Base-by-base conservation (phyloP, 35 echinoderm and acorn worm genomes). In the Diadema setosum region DNA sequence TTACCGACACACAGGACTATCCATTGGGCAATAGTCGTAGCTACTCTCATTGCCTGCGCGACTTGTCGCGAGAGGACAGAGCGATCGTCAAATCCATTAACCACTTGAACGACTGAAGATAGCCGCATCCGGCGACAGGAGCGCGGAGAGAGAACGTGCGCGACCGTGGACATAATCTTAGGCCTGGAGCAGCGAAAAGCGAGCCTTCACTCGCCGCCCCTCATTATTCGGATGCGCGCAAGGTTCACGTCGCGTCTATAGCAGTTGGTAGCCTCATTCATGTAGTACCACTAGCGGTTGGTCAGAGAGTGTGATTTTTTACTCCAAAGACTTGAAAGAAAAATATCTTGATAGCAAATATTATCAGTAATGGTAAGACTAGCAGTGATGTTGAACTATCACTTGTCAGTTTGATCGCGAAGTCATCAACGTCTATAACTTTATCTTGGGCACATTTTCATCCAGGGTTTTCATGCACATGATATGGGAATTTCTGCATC, bases 11-110 rank as follows among this genome's bases (percentile, higher is more conserved):
- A 67, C 63, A 67, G 23, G 7, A 11, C 5, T 60, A 24, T 60
- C 63, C 63, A 33, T 16, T 5, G 63, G 37, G 6, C 63, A 26
- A 67, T 26, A 7, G 18, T 34, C 30, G 63, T 34, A 16, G 63
- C 26, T 67, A 67, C 37, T 33, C 37, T 34, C 63, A 26, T 34
- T 67, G 27, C 63, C 30, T 34, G 63, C 37, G 37, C 63, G 30
- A 31, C 63, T 33, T n/a, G n/a, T 67, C 63, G 15, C 63, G 37
- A 67, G 37, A 26, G 30, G 30, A 67, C 37, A 16, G 16, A 67
- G 63, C 63, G 37, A 67, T 67, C 63, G 63, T 25, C 63, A 67
- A 33, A 67, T 67, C 63, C 63, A 67, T 67, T 67, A 67, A 67
- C 27, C 37, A 67, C 63, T 67, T 32, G 63, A 67, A 67, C 30